Base-by-base conservation (phyloP, 1,140 invertebrate species). In the Pseudomyrmex concolor region DNA sequence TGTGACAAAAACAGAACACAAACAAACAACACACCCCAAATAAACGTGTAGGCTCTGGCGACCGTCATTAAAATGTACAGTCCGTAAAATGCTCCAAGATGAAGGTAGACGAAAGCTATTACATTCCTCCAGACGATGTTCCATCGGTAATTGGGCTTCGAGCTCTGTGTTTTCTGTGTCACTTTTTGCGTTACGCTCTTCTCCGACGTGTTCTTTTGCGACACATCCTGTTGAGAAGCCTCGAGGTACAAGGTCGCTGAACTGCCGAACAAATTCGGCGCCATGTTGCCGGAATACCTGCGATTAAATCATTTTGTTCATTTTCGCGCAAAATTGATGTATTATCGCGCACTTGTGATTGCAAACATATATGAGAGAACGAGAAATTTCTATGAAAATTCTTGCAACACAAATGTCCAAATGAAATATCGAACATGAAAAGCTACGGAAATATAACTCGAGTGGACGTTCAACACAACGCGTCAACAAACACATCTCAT, bases 61-160 rank as follows among this genome's bases (percentile, higher is more conserved):
- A 86, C 93, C 2, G 90, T 94, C 51, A 96, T 91, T 13, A 95
- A 90, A 45, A 97, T 91, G 86, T 96, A 97, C 0, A 96, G 73
- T 19, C 95, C 96, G 86, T 97, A 97, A 2, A 96, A 7, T n/a
- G 95, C 93, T 3, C 95, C 95, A 5, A 93, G 80, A 90, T 97
- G 96, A 51, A 97, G 91, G 84, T 96, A 96, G 0, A 95, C 60
- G 76, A 97, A 97, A 9, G 95, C 96, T 15, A 96, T 92, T 1
- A 97, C 96, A 88, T 97, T 97, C 91, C 96, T 95, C 96, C 96
- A 97, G 2, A 96, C 96, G 85, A 97, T 96, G 74, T 95, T 93
- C 96, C 95, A 96, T 91, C 91, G 83, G 71, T 95, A 95, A 45
- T 92, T 92, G 10, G 90, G 25, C 17, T 86, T 70, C 67, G 90